Conservation (phyloP, 1,140 invertebrate genomes). For the Drosophila lini region DNA sequence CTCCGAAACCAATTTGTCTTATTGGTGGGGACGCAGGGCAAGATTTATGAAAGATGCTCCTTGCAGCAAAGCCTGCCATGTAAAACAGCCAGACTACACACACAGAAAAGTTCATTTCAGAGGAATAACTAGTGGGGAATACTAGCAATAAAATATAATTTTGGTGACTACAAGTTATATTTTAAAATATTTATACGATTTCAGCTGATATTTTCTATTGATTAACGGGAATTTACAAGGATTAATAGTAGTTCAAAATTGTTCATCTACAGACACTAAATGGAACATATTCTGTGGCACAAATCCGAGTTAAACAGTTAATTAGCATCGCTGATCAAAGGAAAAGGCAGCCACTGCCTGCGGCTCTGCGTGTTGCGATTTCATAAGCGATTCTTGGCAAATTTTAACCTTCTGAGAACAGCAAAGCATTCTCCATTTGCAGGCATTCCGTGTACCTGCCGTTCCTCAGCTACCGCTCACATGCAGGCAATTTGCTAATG, state of each 20-base stretch:
- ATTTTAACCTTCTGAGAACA: slow-evolving; percentile 36
- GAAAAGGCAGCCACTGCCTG: slow-evolving; percentile 34
- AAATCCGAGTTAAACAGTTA: slow-evolving; percentile 54
- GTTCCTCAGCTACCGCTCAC: slow-evolving; percentile 20
- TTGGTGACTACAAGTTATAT: neutral
- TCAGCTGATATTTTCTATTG: neutral
- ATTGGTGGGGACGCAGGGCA: slow-evolving; percentile 42
- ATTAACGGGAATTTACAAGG: neutral
- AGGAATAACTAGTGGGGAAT: slow-evolving; percentile 10
- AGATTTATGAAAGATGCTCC: slow-evolving; percentile 60
- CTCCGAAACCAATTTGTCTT: slow-evolving; percentile 75
- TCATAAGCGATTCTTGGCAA: slow-evolving; percentile 43
- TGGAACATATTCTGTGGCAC: slow-evolving; percentile 4
- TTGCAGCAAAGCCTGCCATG: slow-evolving; percentile 1
- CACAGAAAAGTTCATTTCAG: neutral
- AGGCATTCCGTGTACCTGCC: slow-evolving; percentile 25
- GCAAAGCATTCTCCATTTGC: slow-evolving; percentile 32
- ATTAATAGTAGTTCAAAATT: neutral
- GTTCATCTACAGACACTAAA: neutral
- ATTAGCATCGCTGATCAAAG: slow-evolving; percentile 26
- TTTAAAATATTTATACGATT: neutral
- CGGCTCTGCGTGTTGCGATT: slow-evolving; percentile 7
- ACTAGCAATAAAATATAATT: neutral
- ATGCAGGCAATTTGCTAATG: slow-evolving; percentile 76
- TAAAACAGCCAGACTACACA: slow-evolving; percentile 9